Evolutionary conservation across 2,888 invertebrate species (phyloP), one percentile per base, ranked within the genome.

Genomic region (Elysia crispata): DNA sequence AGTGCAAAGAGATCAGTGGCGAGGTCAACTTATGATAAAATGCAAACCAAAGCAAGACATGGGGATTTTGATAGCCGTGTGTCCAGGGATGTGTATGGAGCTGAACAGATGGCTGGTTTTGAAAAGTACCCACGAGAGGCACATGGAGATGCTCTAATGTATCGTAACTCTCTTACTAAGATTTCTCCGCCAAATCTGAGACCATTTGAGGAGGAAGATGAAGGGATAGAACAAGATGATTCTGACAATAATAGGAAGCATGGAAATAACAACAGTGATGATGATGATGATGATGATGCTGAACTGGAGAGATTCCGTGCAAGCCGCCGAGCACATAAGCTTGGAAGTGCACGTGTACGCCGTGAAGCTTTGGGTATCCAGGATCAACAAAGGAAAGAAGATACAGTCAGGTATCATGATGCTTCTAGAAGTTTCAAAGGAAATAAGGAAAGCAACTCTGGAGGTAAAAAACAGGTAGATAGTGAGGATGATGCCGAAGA

Each of bases 401-500:
- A 41, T 41, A 11, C 3, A 41, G 41, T 6, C 41, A 41, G 41
- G 41, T 41, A 41, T 41, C 11, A 41, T 41, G 11, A 41, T 41
- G 41, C 41, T 41, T 41, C 41, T 41, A 41, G 41, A 41, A 11
- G 41, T 41, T 6, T 11, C 11, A 41, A 41, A 11, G 41, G 41
- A 41, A 41, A 41, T 11, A 66, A 28, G 6, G 13, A 66, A 28
- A 66, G 23, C 28, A 18, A 66, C 25, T 18, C 18, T 66, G 30
- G 28, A 3, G 18, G 28, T 18, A 66, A 66, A 70, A 70, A 33
- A 6, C 25, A 23, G 23, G 13, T 1, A 1, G 54, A 28, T 25
- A 60, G 28, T 28, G 28, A 49, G 30, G 41, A 41, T 72, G 80
- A 80, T 60, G 80, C 76, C 8, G 80, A 76, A n/a, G 70, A 72